Evolutionary conservation across 2,888 invertebrate species (phyloP).

Genomic region (Lobophora halterata): DNA sequence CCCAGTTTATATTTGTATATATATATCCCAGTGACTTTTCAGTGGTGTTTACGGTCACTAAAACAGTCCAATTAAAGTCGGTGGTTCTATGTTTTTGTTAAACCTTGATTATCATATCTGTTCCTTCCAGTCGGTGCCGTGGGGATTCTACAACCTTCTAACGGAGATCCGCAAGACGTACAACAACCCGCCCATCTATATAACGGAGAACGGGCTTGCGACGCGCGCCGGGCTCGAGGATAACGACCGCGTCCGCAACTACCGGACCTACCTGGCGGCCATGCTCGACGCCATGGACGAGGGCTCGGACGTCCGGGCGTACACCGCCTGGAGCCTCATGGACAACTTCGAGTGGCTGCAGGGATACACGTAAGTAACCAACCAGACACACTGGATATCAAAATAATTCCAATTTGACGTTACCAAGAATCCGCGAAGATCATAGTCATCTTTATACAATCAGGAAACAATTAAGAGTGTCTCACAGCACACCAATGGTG

Average conservation of each 20-base stretch:
- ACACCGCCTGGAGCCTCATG: conserved; percentile 82
- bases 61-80: too few relatives aligned
- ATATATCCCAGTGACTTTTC: too few relatives aligned
- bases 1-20: too few relatives aligned
- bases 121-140: conserved; percentile 52
- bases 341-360: conserved; percentile 83
- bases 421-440: too few relatives aligned
- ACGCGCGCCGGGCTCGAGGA: conserved; percentile 54
- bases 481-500: too few relatives aligned
- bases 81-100: too few relatives aligned
- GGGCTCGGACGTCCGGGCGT: conserved; percentile 67
- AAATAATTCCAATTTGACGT: too few relatives aligned
- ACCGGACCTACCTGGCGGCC: conserved; percentile 56
- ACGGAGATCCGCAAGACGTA: conserved; percentile 67
- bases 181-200: conserved; percentile 72
- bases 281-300: conserved; percentile 66
- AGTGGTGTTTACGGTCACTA: too few relatives aligned
- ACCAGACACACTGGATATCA: too few relatives aligned
- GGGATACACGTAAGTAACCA: conserved; percentile 73
- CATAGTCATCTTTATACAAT: too few relatives aligned
- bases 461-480: too few relatives aligned
- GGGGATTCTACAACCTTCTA: conserved; percentile 78
- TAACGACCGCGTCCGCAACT: conserved; percentile 55
- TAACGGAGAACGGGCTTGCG: conserved; percentile 79
- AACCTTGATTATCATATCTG: background rate